Conservation (phyloP, 2,888 invertebrate genomes). For the Xestia sexstrigata region DNA sequence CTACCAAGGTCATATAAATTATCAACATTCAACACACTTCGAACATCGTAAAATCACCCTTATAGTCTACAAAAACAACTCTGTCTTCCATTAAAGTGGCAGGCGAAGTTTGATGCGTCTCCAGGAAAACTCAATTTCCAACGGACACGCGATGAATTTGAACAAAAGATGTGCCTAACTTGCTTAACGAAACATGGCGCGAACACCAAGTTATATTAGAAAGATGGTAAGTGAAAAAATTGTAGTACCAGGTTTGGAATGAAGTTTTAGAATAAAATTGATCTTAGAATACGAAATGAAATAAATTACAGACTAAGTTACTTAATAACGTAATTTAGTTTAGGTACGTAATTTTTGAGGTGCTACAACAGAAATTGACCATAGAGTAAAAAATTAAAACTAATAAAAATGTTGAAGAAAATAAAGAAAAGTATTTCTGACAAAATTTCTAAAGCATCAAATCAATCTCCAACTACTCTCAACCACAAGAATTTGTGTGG, state of each 20-base stretch:
- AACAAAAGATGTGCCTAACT: conserved; percentile 49
- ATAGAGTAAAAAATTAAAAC: too few species aligned
- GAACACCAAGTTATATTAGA: conserved; percentile 31
- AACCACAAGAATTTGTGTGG: too few species aligned
- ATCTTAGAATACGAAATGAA: neutral
- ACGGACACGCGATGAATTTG: conserved; percentile 53
- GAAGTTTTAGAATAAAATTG: neutral
- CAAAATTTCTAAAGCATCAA: too few species aligned
- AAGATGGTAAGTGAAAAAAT: conserved; percentile 12
- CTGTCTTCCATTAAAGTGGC: conserved; percentile 26
- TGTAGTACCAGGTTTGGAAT: neutral
- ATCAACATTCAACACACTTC: too few species aligned
- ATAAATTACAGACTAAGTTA: neutral
- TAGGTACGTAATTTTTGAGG: neutral
- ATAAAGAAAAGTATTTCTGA: too few species aligned
- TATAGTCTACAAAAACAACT: conserved; percentile 7
- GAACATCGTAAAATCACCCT: neutral
- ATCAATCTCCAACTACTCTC: too few species aligned
- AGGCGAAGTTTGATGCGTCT: conserved; percentile 54
- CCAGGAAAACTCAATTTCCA: conserved; percentile 58
- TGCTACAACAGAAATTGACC: neutral
- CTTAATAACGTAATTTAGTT: too few species aligned
- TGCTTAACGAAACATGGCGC: conserved; percentile 24
- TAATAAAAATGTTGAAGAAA: too few species aligned
- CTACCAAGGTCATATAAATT: neutral